Conservation (phyloP, 2,113 vertebrate species). For the Oenanthe oenanthe region DNA sequence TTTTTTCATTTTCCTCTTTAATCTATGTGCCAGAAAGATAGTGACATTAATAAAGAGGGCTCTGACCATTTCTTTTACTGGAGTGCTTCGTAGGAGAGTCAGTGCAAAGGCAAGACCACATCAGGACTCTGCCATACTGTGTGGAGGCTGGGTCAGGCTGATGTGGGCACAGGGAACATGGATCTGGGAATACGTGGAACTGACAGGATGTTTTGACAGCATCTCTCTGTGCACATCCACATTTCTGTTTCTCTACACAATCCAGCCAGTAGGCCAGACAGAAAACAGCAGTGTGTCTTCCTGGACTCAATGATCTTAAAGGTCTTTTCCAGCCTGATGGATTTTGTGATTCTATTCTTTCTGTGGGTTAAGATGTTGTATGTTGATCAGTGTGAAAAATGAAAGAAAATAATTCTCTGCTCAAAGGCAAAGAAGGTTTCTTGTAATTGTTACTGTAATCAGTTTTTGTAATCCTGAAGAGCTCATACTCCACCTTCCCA, state of each 20-base stretch:
- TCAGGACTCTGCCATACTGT: background rate
- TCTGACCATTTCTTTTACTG: background rate
- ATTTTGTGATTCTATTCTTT: background rate
- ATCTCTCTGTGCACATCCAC: background rate
- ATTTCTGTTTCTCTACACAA: background rate
- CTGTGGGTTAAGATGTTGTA: background rate
- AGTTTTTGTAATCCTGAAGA: background rate
- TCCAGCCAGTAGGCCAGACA: background rate
- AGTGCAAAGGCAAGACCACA: background rate
- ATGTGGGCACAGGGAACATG: background rate
- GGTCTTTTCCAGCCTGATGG: background rate
- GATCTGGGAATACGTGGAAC: rapidly evolving
- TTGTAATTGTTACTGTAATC: background rate
- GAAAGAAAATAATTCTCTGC: background rate
- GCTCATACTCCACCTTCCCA: background rate
- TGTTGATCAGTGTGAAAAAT: background rate
- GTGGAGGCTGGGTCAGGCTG: background rate
- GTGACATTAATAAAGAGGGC: background rate
- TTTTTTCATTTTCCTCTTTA: background rate
- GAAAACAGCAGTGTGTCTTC: background rate
- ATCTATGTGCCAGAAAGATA: background rate
- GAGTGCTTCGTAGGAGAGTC: background rate
- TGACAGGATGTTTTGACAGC: background rate
- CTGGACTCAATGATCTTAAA: background rate
- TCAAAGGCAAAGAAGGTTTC: background rate